Percentiles rank a stretch among this genome's conserved stretches.
Conservation (phyloP, 2,797 vertebrate genomes). For the Sebastes trivittatus region DNA sequence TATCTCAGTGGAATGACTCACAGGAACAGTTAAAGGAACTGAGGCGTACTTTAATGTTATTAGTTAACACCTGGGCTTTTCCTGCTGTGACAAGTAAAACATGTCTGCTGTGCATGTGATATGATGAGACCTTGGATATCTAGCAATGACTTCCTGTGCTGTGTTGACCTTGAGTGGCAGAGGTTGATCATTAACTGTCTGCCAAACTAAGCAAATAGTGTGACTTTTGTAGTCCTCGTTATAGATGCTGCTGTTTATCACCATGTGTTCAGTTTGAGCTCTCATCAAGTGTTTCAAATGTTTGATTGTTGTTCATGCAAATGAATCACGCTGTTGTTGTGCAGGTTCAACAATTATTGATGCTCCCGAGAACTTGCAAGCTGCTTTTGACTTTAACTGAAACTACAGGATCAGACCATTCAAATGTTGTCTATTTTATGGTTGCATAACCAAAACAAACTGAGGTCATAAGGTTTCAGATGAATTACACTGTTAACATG, state of each 20-base stretch:
- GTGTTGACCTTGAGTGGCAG: not conserved
- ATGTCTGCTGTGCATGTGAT: not conserved
- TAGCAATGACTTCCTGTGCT: not conserved
- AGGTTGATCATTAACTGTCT: not conserved
- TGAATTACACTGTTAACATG: not conserved
- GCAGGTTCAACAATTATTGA: not conserved
- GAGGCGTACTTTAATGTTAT: not conserved
- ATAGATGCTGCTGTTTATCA: not conserved
- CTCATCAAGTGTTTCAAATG: not conserved
- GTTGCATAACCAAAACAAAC: not conserved
- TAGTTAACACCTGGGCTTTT: not conserved
- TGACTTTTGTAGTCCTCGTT: not conserved
- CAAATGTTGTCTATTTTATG: not conserved
- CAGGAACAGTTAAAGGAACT: not conserved
- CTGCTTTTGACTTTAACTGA: not conserved
- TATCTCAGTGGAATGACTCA: not conserved
- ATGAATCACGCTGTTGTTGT: not conserved
- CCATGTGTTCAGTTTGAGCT: not conserved
- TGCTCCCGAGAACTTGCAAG: not conserved
- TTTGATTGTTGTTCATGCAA: not conserved
- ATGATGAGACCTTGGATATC: not conserved
- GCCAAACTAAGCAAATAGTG: not conserved
- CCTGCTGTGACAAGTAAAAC: not conserved
- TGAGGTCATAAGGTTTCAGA: not conserved
- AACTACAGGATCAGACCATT: not conserved